Evolutionary conservation across 2,888 invertebrate species (phyloP), one percentile per base, ranked within the genome.

Genomic region (Drosophila anceps): DNA sequence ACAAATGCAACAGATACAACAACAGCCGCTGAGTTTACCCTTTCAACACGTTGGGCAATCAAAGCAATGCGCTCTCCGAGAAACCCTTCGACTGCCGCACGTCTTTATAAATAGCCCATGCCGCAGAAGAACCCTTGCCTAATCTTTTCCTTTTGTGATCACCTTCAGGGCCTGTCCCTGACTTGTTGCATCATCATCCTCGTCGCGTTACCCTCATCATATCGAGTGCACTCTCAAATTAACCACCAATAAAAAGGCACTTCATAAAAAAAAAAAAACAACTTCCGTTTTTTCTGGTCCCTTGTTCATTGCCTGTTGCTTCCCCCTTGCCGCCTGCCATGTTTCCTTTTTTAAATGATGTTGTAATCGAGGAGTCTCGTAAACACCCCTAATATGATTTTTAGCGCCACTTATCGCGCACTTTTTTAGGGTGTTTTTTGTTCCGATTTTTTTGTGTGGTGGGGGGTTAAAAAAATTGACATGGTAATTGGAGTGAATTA

Each of bases 201-300:
- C 63, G 50, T 71, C 18, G 61, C 63, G 72, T 66, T 81, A 90
- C 89, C 89, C 90, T 90, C 91, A 73, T 89, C 90, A 82, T 61
- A 79, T 75, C 54, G 84, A 81, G 79, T 78, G 76, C 73, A 60
- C 77, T 69, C 86, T 84, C 87, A 84, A 91, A 90, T 90, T 90
- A 90, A 90, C 89, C 88, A 90, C 91, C 90, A 91, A 90, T 90
- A 90, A 90, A 89, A 90, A 91, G 82, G 83, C 90, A 84, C 81
- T 88, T 83, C 82, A 82, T 91, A 82, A 89, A 89, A 78, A n/a
- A n/a, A 72, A 79, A 73, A 79, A 77, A 81, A 76, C 74, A 76
- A 89, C 87, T 90, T 89, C 91, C 91, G 91, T 79, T 91, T 89
- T 81, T 82, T 80, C 24, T 33, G 59, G 33, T 54, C 68, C 39